Conservation (phyloP, 53 echinoderm and acorn worm genomes). For the Paelopatides confundens region DNA sequence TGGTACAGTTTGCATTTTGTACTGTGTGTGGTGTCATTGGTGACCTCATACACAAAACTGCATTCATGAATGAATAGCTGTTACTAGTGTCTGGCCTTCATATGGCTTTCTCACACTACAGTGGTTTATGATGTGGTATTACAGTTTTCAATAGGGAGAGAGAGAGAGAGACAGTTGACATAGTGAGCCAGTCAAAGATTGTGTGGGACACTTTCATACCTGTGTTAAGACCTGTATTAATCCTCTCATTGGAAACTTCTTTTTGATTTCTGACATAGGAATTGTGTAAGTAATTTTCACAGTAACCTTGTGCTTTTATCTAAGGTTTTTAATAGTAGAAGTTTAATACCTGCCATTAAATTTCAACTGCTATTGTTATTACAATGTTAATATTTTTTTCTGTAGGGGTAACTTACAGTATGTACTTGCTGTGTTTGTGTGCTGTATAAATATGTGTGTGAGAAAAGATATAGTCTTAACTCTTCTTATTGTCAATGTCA, state of each 20-base stretch:
- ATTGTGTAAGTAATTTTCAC: background rate
- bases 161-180: background rate
- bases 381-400: too few relatives aligned
- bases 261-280: background rate
- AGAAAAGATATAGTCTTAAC: too few relatives aligned
- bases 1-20: constrained; percentile 22
- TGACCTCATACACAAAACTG: constrained; percentile 24
- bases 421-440: too few relatives aligned
- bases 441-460: too few relatives aligned
- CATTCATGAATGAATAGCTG: background rate
- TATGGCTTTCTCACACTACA: background rate
- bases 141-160: background rate
- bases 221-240: background rate
- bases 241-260: background rate
- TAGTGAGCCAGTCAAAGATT: background rate
- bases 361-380: too few relatives aligned
- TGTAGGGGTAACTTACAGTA: too few relatives aligned
- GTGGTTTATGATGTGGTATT: background rate
- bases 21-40: constrained; percentile 1
- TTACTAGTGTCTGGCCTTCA: background rate
- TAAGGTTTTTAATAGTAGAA: too few relatives aligned
- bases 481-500: too few relatives aligned
- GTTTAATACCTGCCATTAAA: too few relatives aligned
- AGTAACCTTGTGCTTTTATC: too few relatives aligned
- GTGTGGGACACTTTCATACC: background rate